Percentiles rank a stretch among this genome's conserved stretches.
Evolutionary conservation across 1,140 invertebrate species (phyloP).

Genomic region (Zaprionus kolodkinae): DNA sequence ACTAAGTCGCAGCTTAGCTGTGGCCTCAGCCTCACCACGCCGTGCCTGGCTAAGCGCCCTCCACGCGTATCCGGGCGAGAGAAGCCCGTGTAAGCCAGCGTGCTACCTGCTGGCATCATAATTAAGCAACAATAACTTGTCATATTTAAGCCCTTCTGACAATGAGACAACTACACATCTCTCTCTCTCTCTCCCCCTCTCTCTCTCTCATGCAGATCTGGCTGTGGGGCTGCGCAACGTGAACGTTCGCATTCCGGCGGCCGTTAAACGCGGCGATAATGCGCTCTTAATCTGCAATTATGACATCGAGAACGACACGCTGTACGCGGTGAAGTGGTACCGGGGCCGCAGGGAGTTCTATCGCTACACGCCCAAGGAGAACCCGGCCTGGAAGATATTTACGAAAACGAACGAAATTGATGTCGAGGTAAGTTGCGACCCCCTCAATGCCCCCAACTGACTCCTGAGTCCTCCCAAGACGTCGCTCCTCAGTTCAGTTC

Average conservation of each 20-base stretch:
- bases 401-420: constrained; percentile 88
- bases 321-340: constrained; percentile 95
- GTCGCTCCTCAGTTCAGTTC: not conserved
- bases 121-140: constrained; percentile 81
- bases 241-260: constrained; percentile 88
- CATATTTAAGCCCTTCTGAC: constrained; percentile 66
- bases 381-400: constrained; percentile 88
- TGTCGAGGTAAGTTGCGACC: constrained; percentile 87
- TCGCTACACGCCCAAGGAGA: constrained; percentile 88
- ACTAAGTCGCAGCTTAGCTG: constrained; percentile 1
- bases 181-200: constrained; percentile 5
- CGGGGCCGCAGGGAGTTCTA: constrained; percentile 88
- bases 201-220: constrained; percentile 56
- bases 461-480: not conserved
- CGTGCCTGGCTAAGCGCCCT: not conserved
- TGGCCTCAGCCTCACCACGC: not conserved
- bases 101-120: constrained; percentile 68
- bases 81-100: constrained; percentile 67
- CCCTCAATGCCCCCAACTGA: not conserved
- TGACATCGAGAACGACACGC: constrained; percentile 90
- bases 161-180: constrained; percentile 21
- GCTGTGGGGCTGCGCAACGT: constrained; percentile 85
- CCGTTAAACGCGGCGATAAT: constrained; percentile 88
- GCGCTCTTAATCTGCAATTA: constrained; percentile 91
- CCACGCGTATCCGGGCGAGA: constrained; percentile 6